Evolutionary conservation across 2,797 vertebrate species (phyloP).

Genomic region (Buceros bicornis): DNA sequence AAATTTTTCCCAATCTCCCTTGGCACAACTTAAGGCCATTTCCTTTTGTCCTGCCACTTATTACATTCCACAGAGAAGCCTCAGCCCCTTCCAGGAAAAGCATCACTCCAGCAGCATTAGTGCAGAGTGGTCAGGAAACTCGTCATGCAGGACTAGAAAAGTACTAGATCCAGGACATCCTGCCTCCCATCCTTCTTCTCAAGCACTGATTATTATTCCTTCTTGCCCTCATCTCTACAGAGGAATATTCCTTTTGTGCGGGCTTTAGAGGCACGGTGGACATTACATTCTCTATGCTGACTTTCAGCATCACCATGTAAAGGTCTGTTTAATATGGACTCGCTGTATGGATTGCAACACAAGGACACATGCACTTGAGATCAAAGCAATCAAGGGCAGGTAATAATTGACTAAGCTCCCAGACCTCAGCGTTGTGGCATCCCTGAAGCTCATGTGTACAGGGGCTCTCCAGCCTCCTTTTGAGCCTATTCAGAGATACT

Average conservation of each 20-base stretch:
- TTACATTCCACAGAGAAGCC: background rate
- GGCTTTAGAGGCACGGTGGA: background rate
- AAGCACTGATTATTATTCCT: background rate
- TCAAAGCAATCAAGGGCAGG: background rate
- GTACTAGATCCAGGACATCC: background rate
- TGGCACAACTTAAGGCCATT: too few relatives aligned
- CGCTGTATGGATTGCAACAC: background rate
- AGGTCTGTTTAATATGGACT: background rate
- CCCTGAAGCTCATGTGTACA: accelerated
- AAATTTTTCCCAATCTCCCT: too few relatives aligned
- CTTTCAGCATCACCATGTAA: background rate
- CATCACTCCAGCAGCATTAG: background rate
- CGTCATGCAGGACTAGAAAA: background rate
- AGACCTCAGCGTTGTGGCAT: background rate
- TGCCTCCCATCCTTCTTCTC: background rate
- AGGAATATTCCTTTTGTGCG: background rate
- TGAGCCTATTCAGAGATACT: background rate
- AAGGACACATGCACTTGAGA: background rate
- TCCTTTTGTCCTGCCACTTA: too few relatives aligned
- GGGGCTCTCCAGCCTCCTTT: background rate
- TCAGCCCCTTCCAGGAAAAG: background rate
- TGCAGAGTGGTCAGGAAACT: background rate
- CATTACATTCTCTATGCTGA: background rate
- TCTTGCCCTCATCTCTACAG: background rate
- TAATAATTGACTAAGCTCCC: constrained; percentile 8